phyloP scores from a whole-genome alignment of 2,888 invertebrate species.

The Nomada goodeniana region DNA sequence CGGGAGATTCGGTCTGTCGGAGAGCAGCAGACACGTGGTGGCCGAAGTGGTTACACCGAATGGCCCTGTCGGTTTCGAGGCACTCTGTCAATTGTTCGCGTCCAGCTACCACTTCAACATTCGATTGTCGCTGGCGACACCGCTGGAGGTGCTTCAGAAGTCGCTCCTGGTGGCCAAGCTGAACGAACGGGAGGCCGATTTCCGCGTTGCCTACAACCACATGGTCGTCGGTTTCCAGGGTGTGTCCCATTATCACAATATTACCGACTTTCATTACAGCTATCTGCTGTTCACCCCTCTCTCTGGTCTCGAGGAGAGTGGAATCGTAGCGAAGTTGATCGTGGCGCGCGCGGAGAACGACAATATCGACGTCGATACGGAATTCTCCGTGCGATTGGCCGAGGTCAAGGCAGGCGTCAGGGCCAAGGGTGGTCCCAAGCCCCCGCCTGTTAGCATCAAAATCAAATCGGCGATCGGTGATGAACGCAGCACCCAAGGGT shows the following conservation, averaged over 20 bases:
- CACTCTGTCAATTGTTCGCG: slow-evolving; percentile 87
- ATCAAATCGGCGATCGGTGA: slow-evolving; percentile 43
- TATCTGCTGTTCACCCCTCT: slow-evolving; percentile 92
- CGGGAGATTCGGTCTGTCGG: slow-evolving; percentile 90
- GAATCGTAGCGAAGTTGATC: slow-evolving; percentile 90
- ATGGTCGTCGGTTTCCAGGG: slow-evolving; percentile 91
- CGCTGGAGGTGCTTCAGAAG: slow-evolving; percentile 89
- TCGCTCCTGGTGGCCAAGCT: slow-evolving; percentile 89
- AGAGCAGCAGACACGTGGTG: slow-evolving; percentile 89
- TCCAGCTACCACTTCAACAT: slow-evolving; percentile 89
- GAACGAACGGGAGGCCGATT: slow-evolving; percentile 89
- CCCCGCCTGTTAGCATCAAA: slow-evolving; percentile 73
- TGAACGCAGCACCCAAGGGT: neutral
- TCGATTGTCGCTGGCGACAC: slow-evolving; percentile 90
- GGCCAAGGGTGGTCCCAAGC: slow-evolving; percentile 76
- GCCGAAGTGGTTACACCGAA: slow-evolving; percentile 90
- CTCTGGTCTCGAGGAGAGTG: slow-evolving; percentile 91
- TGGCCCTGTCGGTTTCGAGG: slow-evolving; percentile 89
- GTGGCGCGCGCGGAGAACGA: slow-evolving; percentile 80
- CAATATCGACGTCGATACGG: slow-evolving; percentile 86
- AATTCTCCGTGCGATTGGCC: slow-evolving; percentile 89
- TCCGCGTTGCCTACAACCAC: slow-evolving; percentile 91
- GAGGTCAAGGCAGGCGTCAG: slow-evolving; percentile 86
- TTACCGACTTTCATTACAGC: slow-evolving; percentile 91
- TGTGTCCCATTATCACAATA: slow-evolving; percentile 89